phyloP scores from a whole-genome alignment of 2,113 vertebrate genomes.

The Chrysemys picta region DNA sequence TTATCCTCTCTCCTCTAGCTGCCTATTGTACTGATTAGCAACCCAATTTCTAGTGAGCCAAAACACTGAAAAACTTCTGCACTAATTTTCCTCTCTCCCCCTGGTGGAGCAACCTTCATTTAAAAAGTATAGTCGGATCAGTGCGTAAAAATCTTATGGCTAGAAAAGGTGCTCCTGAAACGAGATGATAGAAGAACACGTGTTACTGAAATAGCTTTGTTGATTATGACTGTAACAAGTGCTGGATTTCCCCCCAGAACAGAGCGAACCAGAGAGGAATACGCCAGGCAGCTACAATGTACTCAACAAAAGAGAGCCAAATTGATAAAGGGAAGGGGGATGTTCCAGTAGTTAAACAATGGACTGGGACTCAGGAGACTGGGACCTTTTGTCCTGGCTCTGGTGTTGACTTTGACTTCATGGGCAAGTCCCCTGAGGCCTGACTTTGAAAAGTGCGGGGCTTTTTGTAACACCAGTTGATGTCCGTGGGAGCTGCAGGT shows the following conservation, averaged over 20 bases:
- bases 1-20: fast-evolving
- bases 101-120: background rate
- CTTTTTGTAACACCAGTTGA: background rate
- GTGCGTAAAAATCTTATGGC: background rate
- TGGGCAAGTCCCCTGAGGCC: fast-evolving
- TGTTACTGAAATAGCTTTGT: background rate
- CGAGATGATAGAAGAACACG: fast-evolving
- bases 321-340: background rate
- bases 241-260: background rate
- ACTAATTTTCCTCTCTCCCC: background rate
- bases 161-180: background rate
- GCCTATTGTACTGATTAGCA: background rate
- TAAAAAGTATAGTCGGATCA: background rate
- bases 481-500: background rate
- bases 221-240: fast-evolving
- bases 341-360: background rate
- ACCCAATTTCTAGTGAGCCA: background rate
- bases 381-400: background rate
- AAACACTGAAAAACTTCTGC: fast-evolving
- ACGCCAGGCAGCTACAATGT: background rate
- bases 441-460: background rate
- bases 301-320: background rate
- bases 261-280: background rate
- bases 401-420: background rate
- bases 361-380: background rate